phyloP scores from a whole-genome alignment of 2,888 invertebrate genomes.

The Odontothrips loti region DNA sequence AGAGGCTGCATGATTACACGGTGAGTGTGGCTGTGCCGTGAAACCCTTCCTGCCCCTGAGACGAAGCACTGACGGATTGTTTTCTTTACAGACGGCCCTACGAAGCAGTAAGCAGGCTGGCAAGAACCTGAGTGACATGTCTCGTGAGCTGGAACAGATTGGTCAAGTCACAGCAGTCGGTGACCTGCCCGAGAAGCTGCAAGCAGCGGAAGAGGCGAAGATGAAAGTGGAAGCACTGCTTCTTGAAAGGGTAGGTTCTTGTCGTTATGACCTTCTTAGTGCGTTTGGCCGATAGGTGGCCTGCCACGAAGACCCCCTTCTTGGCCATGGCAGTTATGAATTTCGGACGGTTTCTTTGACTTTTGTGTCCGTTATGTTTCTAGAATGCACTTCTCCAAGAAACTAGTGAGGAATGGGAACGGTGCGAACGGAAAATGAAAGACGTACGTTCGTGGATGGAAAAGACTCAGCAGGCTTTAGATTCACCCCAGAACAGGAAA shows the following conservation, averaged over 20 bases:
- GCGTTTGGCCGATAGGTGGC: no score
- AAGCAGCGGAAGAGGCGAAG: constrained; percentile 81
- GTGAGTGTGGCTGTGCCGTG: constrained; percentile 49
- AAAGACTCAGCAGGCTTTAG: constrained; percentile 70
- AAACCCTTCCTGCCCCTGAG: no score
- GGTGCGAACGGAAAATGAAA: constrained; percentile 89
- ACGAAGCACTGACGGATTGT: background rate
- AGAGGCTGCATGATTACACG: constrained; percentile 81
- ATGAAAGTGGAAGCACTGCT: constrained; percentile 78
- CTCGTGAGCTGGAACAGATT: constrained; percentile 80
- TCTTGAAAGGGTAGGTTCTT: constrained; percentile 69
- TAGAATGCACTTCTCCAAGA: constrained; percentile 85
- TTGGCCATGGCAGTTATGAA: no score
- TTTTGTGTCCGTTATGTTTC: constrained; percentile 41
- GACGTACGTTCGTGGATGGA: constrained; percentile 87
- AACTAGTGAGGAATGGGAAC: constrained; percentile 92
- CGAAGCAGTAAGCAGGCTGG: constrained; percentile 84
- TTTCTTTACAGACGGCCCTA: constrained; percentile 62
- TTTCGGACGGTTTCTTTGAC: background rate
- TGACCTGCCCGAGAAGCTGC: constrained; percentile 77
- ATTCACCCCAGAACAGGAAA: constrained; percentile 77
- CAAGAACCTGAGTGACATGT: constrained; percentile 87
- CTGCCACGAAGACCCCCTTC: no score
- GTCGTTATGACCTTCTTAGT: constrained; percentile 14
- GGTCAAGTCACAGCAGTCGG: constrained; percentile 78